phyloP scores from a whole-genome alignment of 2,797 vertebrate genomes.

The Triplophysa yarkandensis region DNA sequence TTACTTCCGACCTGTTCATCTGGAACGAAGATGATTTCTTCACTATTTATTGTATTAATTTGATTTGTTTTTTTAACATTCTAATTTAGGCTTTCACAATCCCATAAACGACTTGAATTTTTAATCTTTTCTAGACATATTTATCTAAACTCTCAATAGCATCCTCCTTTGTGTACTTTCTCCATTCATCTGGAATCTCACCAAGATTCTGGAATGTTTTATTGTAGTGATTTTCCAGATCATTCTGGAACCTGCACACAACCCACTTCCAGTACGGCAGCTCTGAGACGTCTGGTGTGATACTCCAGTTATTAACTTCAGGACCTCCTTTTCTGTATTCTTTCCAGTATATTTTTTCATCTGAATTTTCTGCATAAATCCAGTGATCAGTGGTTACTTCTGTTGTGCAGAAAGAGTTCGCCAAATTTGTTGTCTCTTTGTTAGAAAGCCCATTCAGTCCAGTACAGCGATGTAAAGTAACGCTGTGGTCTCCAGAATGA shows the following conservation, averaged over 20 bases:
- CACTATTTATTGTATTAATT: too few species aligned
- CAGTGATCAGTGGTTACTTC: not conserved
- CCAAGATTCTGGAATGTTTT: not conserved
- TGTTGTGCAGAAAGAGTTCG: constrained; percentile 8
- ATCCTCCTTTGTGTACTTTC: constrained; percentile 6
- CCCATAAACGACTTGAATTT: too few species aligned
- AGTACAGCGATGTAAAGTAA: constrained; percentile 20
- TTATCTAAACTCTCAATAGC: constrained; percentile 8
- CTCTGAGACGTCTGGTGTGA: constrained; percentile 34
- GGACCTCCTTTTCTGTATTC: constrained; percentile 44
- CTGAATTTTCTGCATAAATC: not conserved
- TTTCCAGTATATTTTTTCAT: not conserved
- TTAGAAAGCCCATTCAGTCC: constrained; percentile 18
- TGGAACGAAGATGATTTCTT: too few species aligned
- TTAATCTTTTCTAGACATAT: not conserved
- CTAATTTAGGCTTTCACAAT: too few species aligned
- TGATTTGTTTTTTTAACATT: too few species aligned
- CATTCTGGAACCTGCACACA: constrained; percentile 38
- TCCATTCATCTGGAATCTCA: constrained; percentile 35
- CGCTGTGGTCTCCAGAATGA: constrained; percentile 36
- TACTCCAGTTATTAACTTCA: constrained; percentile 29
- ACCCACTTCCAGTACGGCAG: constrained; percentile 44
- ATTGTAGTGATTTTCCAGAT: constrained; percentile 3
- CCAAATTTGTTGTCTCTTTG: not conserved
- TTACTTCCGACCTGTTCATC: too few species aligned